These are phyloP conservation scores for Cataglyphis hispanica DNA, from an alignment of 1,140 invertebrate species.

Conservation along the genomic window DNA sequence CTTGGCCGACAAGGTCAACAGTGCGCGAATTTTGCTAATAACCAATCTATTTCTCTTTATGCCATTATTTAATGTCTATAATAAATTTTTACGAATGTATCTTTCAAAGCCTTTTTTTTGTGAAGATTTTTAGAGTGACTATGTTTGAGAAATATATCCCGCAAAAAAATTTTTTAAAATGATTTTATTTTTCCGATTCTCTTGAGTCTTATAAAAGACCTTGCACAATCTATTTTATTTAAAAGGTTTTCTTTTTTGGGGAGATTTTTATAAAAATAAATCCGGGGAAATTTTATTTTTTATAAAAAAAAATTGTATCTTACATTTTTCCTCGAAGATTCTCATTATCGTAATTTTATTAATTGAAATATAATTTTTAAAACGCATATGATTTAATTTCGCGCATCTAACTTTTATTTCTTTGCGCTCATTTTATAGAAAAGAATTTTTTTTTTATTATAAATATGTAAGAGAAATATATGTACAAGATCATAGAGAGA, in stretches of 20 bases:
- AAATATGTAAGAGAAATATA: not conserved
- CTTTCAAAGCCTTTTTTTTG: not conserved
- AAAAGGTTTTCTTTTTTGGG: too few species aligned
- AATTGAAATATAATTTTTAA: not conserved
- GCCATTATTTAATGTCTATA: not conserved
- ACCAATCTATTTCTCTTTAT: not conserved
- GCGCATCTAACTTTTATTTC: too few species aligned
- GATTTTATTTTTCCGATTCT: not conserved
- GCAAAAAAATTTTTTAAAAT: not conserved
- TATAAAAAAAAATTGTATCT: too few species aligned
- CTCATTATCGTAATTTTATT: not conserved
- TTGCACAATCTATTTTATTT: too few species aligned
- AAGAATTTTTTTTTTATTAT: not conserved
- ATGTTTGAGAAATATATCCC: not conserved
- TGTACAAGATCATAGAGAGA: not conserved
- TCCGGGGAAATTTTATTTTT: too few species aligned
- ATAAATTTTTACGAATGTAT: not conserved
- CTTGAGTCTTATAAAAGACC: too few species aligned
- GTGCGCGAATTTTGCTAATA: not conserved
- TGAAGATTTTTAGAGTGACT: not conserved
- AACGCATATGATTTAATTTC: not conserved
- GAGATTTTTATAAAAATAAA: too few species aligned
- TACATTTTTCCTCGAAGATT: too few species aligned
- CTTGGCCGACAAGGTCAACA: not conserved
- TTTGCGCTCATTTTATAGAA: not conserved